Percentiles rank a stretch among this genome's conserved stretches.
Evolutionary conservation across 2,113 vertebrate genomes (phyloP).

Genomic region (Lepus americanus): DNA sequence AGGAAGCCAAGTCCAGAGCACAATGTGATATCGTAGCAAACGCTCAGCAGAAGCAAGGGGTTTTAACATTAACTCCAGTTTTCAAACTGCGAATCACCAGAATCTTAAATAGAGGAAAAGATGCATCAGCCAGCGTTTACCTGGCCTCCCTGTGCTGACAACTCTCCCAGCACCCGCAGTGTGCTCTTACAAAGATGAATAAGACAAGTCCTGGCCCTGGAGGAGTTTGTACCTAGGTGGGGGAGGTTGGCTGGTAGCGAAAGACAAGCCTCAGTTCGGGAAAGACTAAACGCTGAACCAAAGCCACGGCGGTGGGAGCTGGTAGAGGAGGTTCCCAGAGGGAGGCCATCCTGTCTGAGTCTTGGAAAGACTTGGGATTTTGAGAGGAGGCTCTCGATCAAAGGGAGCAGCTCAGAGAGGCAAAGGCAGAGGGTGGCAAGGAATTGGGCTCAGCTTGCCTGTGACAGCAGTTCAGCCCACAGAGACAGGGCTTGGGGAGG

Average conservation of each 20-base stretch:
- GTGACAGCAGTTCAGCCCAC: not conserved
- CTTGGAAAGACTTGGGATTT: not conserved
- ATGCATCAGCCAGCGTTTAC: not conserved
- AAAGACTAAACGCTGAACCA: not conserved
- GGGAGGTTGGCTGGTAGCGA: conserved; percentile 24
- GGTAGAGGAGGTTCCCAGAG: not conserved
- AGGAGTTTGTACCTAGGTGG: conserved; percentile 11
- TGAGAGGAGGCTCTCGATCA: not conserved
- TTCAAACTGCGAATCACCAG: conserved; percentile 24
- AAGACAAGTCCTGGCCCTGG: conserved; percentile 42
- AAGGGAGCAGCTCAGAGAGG: not conserved
- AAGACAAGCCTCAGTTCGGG: not conserved
- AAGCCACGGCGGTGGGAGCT: not conserved
- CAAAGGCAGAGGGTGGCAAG: not conserved
- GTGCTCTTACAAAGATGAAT: conserved; percentile 12
- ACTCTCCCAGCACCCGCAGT: not conserved
- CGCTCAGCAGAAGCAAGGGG: not conserved
- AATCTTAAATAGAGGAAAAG: conserved; percentile 15
- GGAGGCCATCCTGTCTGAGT: no score
- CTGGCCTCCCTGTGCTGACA: not conserved
- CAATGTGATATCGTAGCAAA: not conserved
- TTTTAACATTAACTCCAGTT: conserved; percentile 39
- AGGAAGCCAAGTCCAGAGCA: not conserved
- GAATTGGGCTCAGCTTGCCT: not conserved
- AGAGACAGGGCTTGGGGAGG: not conserved